Percentiles rank a stretch among this genome's conserved stretches.
These are phyloP conservation scores for Tamandua tetradactyla DNA, from an alignment of 2,797 vertebrate genomes.

Conservation along the genomic window DNA sequence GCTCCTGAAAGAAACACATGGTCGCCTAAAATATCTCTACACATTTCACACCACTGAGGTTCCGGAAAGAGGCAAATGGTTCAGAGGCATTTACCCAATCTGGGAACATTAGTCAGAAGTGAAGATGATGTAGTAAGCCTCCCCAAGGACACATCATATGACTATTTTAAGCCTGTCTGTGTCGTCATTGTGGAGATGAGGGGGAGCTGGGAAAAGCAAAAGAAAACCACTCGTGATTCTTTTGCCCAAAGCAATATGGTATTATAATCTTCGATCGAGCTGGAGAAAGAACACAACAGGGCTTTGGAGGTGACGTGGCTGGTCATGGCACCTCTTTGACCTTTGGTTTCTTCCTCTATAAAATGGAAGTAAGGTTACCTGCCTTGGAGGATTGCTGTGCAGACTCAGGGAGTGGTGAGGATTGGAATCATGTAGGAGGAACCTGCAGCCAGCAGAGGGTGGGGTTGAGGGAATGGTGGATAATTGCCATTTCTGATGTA, in stretches of 20 bases:
- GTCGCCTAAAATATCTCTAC: conserved; percentile 1
- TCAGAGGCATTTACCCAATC: neutral
- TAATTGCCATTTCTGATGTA: neutral
- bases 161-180: neutral
- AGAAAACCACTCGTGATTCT: neutral
- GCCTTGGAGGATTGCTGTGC: neutral
- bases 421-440: neutral
- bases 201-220: neutral
- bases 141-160: neutral
- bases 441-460: neutral
- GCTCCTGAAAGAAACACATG: neutral
- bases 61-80: neutral
- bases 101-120: conserved; percentile 23
- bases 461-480: neutral
- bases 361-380: neutral
- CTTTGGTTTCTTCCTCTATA: neutral
- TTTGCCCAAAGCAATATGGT: neutral
- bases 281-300: neutral
- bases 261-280: neutral
- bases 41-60: neutral
- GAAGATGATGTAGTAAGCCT: neutral
- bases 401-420: neutral
- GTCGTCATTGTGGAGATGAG: neutral
- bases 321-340: neutral
- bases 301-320: neutral